These are phyloP conservation scores for Proteles cristata DNA, from an alignment of 2,113 vertebrate genomes.

Conservation along the genomic window DNA sequence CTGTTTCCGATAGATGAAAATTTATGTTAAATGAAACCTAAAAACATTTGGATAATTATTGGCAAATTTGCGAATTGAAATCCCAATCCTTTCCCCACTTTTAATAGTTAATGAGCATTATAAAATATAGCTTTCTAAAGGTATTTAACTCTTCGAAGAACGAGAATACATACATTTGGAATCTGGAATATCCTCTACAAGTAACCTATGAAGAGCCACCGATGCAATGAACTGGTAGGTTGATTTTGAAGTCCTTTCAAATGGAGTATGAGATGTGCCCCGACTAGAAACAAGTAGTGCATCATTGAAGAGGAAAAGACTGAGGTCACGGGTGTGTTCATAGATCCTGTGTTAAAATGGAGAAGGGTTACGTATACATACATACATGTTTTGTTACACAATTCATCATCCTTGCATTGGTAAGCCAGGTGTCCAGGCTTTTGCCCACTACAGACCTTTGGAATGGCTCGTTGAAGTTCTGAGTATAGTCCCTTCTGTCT, in stretches of 20 bases:
- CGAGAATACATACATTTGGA: constrained; percentile 86
- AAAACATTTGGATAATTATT: background rate
- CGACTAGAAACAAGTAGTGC: constrained; percentile 83
- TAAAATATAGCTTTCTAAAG: background rate
- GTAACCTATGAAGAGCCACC: constrained; percentile 85
- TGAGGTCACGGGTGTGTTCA: constrained; percentile 85
- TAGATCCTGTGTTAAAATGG: constrained; percentile 80
- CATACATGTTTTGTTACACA: background rate
- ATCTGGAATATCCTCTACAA: constrained; percentile 85
- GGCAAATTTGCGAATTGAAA: background rate
- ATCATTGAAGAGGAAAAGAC: constrained; percentile 91
- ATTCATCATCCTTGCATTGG: background rate
- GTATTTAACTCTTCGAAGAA: background rate
- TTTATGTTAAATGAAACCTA: constrained; percentile 2
- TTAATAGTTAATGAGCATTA: background rate
- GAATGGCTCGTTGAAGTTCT: background rate
- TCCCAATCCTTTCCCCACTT: background rate
- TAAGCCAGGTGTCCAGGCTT: background rate
- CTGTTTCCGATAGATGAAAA: background rate
- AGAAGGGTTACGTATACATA: background rate
- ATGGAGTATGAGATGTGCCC: constrained; percentile 82
- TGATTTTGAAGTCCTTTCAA: constrained; percentile 79
- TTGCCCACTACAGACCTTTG: background rate
- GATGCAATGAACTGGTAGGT: constrained; percentile 89
- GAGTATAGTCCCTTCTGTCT: background rate